Percentiles rank a stretch among this genome's conserved stretches.
Evolutionary conservation across 2,113 vertebrate species (phyloP).

Genomic region (Trichechus manatus): DNA sequence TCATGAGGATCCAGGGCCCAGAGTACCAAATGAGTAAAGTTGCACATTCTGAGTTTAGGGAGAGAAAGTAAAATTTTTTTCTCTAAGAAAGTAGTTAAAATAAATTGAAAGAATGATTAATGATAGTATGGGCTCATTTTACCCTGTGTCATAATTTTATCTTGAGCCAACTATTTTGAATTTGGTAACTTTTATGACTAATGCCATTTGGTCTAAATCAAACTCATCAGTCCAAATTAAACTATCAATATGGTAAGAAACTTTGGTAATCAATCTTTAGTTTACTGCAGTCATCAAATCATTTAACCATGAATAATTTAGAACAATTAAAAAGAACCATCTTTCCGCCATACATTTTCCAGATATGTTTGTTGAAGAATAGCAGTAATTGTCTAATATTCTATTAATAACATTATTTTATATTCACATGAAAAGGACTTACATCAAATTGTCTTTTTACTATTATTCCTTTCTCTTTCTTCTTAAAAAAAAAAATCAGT

Average conservation of each 20-base stretch:
- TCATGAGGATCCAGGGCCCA: neutral
- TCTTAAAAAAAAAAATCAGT: neutral
- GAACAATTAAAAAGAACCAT: neutral
- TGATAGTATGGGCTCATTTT: neutral
- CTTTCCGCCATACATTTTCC: neutral
- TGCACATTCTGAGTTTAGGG: neutral
- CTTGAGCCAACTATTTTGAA: slow-evolving; percentile 28
- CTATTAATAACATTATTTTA: neutral
- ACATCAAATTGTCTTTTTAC: neutral
- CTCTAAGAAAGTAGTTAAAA: slow-evolving; percentile 4
- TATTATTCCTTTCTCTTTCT: slow-evolving; percentile 20
- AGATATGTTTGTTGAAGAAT: slow-evolving; percentile 5
- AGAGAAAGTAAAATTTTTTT: neutral
- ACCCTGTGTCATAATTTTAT: slow-evolving; percentile 4
- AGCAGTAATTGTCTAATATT: neutral
- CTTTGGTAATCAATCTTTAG: neutral
- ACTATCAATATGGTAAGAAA: neutral
- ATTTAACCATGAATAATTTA: slow-evolving; percentile 41
- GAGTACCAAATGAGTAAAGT: neutral
- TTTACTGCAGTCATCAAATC: neutral
- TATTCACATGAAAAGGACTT: neutral
- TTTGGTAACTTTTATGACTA: slow-evolving; percentile 52
- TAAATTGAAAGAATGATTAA: neutral
- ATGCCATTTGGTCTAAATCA: neutral
- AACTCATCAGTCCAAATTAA: slow-evolving; percentile 47